Evolutionary conservation across 2,113 vertebrate genomes (phyloP).

Genomic region (Falco punctatus): DNA sequence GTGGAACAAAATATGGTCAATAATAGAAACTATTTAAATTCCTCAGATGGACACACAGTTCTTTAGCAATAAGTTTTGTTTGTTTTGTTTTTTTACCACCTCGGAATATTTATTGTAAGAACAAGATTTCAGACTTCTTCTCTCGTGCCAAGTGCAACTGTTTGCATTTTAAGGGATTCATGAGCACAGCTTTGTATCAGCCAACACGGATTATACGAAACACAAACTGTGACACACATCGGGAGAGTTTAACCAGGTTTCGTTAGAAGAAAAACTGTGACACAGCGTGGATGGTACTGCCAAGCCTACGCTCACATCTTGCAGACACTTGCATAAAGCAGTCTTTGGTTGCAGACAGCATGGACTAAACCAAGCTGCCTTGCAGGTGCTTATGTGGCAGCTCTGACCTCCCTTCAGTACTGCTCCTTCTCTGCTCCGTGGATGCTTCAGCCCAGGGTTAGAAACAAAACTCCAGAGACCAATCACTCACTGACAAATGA

Average conservation of each 20-base stretch:
- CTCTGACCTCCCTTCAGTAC: not conserved
- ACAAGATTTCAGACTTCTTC: not conserved
- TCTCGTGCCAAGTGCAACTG: not conserved
- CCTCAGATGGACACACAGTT: slow-evolving; percentile 32
- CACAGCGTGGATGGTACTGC: not conserved
- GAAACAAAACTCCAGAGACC: not conserved
- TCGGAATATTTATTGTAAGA: slow-evolving; percentile 51
- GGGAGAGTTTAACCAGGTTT: not conserved
- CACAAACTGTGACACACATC: not conserved
- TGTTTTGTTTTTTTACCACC: slow-evolving; percentile 34
- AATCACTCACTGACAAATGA: not conserved
- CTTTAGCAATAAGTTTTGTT: slow-evolving; percentile 53
- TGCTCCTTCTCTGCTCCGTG: not conserved
- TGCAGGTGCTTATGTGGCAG: not conserved
- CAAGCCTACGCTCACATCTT: not conserved
- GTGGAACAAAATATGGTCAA: slow-evolving; percentile 43
- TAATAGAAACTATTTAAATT: slow-evolving; percentile 53
- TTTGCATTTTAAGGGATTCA: not conserved
- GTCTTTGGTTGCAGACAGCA: not conserved
- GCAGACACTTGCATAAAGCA: not conserved
- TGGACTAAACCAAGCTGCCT: not conserved
- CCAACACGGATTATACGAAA: not conserved
- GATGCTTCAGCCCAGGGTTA: accelerated
- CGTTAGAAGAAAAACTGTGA: not conserved
- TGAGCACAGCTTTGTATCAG: not conserved